These are phyloP conservation scores for Sinocyclocheilus anophthalmus DNA, from an alignment of 2,113 vertebrate genomes.

Conservation along the genomic window DNA sequence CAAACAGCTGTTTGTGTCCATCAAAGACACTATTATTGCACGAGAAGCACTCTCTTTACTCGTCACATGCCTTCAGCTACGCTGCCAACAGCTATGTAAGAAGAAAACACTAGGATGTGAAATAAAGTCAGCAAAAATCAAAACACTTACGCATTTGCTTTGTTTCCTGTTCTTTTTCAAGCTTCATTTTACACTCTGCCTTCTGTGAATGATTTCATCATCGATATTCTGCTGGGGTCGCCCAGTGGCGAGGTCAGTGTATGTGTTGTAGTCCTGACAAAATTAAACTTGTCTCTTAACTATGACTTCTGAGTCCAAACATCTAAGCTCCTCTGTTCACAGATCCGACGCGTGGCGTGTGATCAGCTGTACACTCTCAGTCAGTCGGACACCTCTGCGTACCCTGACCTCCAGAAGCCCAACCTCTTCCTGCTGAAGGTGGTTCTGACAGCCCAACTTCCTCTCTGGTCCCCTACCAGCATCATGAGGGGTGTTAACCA, in stretches of 20 bases:
- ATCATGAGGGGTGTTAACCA: conserved; percentile 98
- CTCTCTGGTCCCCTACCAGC: conserved; percentile 96
- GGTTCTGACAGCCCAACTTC: conserved; percentile 92
- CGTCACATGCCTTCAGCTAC: conserved; percentile 95
- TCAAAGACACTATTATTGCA: conserved; percentile 95
- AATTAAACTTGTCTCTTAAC: background rate
- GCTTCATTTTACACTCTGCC: conserved; percentile 95
- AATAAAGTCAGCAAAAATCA: background rate
- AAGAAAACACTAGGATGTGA: background rate
- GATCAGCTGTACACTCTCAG: conserved; percentile 97
- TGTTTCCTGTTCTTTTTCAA: conserved; percentile 63
- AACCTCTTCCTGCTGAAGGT: conserved; percentile 93
- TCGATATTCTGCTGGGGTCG: conserved; percentile 94
- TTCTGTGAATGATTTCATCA: conserved; percentile 95
- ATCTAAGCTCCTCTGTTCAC: conserved; percentile 28
- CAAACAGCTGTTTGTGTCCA: conserved; percentile 90
- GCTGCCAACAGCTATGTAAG: conserved; percentile 93
- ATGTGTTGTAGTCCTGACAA: background rate
- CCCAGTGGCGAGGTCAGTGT: conserved; percentile 91
- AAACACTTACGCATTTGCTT: background rate
- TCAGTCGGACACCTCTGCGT: conserved; percentile 90
- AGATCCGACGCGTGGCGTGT: conserved; percentile 96
- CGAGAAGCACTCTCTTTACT: conserved; percentile 95
- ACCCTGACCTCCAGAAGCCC: conserved; percentile 92
- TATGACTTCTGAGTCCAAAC: background rate